phyloP scores from a whole-genome alignment of 2,113 vertebrate genomes.

The Ursus arctos region DNA sequence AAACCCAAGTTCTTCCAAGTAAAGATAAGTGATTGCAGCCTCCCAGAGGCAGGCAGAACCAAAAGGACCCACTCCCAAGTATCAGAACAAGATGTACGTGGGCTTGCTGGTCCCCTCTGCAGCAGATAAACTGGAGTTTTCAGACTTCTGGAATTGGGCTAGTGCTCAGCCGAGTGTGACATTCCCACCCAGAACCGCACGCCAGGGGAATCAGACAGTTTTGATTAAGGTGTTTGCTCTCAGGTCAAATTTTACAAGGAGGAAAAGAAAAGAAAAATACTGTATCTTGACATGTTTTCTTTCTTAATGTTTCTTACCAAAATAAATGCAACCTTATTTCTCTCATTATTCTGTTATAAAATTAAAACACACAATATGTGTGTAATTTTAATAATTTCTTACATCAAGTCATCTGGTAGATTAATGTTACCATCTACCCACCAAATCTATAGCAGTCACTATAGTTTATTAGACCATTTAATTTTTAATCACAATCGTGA shows the following conservation, averaged over 20 bases:
- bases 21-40: background rate
- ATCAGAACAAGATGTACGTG: accelerated
- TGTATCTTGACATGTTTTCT: background rate
- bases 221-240: no score
- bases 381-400: background rate
- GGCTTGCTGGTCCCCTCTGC: accelerated
- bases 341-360: background rate
- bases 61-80: accelerated
- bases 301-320: background rate
- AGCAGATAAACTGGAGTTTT: accelerated
- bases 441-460: background rate
- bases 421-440: background rate
- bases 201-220: background rate
- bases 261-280: background rate
- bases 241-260: background rate
- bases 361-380: background rate
- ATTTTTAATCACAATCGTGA: background rate
- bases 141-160: background rate
- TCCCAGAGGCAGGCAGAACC: background rate
- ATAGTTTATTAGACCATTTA: background rate
- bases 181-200: background rate
- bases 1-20: background rate
- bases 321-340: background rate
- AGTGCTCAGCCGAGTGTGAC: accelerated
- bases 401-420: background rate